A percentile compares a stretch with the other conserved stretches of the same genome.
Evolutionary conservation across 2,113 vertebrate genomes (phyloP).

Genomic region (Nettapus auritus): DNA sequence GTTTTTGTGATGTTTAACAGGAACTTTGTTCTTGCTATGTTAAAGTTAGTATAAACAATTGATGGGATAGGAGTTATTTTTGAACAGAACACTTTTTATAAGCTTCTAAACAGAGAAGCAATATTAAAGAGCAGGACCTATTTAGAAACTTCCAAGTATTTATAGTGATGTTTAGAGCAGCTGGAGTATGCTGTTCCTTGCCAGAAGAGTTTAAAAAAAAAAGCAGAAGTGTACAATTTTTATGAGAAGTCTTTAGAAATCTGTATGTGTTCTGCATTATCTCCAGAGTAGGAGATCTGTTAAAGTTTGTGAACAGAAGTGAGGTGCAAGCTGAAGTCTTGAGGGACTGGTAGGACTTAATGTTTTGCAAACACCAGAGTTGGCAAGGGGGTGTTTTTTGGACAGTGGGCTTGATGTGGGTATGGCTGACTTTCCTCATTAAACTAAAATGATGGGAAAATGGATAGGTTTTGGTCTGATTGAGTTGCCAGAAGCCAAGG

Average conservation of each 20-base stretch:
- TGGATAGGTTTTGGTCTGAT: conserved; percentile 19
- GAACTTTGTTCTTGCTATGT: neutral
- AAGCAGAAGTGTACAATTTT: neutral
- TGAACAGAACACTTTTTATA: neutral
- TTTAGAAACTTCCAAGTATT: neutral
- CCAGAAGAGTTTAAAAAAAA: neutral
- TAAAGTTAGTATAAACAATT: neutral
- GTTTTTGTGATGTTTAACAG: neutral
- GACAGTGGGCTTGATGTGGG: neutral
- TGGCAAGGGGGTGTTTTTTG: neutral
- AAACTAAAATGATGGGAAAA: neutral
- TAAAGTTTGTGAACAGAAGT: neutral
- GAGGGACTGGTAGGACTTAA: neutral
- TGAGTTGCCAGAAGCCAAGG: conserved; percentile 28
- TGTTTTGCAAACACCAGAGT: neutral
- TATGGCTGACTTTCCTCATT: neutral
- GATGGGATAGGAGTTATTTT: neutral
- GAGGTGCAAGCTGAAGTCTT: neutral
- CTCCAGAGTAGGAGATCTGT: neutral
- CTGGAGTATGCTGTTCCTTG: neutral
- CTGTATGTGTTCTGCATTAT: neutral
- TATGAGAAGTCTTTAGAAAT: neutral
- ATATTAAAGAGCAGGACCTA: neutral
- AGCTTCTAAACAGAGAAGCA: neutral
- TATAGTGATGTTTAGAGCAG: neutral